A percentile compares a stretch with the other conserved stretches of the same genome.
phyloP scores from a whole-genome alignment of 2,113 vertebrate genomes.

The Grallaria varia region DNA sequence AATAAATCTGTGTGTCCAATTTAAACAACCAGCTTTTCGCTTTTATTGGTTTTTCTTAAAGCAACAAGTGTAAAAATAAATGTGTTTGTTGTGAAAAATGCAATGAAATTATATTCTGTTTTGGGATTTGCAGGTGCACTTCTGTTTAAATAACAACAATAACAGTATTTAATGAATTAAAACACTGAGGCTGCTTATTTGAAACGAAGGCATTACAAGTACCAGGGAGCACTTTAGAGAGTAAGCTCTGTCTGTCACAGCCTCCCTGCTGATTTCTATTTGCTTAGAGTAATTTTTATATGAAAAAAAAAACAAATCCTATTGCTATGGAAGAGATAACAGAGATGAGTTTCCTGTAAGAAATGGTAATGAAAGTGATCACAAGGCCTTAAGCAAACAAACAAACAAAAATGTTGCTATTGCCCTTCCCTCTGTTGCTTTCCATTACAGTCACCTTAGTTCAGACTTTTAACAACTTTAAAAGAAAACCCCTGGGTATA shows the following conservation, averaged over 20 bases:
- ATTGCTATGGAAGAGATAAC: background rate
- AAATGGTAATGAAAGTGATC: background rate
- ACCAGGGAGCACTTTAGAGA: background rate
- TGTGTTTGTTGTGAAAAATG: background rate
- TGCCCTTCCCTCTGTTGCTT: background rate
- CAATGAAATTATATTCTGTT: background rate
- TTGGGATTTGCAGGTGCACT: background rate
- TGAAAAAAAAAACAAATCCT: background rate
- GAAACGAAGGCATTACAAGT: background rate
- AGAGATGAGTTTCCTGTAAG: background rate
- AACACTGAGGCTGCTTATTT: background rate
- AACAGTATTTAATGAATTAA: background rate
- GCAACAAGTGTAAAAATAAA: background rate
- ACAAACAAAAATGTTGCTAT: background rate
- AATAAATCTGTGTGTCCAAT: background rate
- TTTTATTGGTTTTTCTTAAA: background rate
- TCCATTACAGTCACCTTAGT: background rate
- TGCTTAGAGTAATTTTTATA: background rate
- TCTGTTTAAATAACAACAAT: background rate
- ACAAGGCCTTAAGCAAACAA: background rate
- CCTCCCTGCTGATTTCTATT: background rate
- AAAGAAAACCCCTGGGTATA: background rate
- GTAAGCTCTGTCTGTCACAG: background rate
- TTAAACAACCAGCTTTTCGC: background rate
- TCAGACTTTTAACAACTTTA: background rate